Evolutionary conservation across 2,113 vertebrate genomes (phyloP).

Genomic region (Bagarius yarrelli): DNA sequence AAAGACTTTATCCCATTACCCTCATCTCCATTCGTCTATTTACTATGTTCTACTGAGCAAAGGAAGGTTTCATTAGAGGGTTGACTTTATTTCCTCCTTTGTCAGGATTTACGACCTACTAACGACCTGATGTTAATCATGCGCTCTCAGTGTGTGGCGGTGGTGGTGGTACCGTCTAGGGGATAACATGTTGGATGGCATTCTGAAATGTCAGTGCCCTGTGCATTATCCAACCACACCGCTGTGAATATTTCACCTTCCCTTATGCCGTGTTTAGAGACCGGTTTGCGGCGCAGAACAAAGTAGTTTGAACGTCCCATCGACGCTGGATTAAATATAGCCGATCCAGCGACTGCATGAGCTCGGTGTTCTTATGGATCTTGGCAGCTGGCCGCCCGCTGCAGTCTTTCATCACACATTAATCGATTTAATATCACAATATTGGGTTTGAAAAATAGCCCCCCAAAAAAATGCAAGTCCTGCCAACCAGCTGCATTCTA

Average conservation of each 20-base stretch:
- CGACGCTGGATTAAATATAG: constrained; percentile 50
- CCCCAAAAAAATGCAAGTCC: background rate
- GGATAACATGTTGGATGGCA: constrained; percentile 19
- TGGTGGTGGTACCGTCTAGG: background rate
- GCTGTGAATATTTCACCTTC: constrained; percentile 28
- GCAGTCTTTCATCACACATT: background rate
- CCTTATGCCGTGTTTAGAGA: background rate
- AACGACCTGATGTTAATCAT: constrained; percentile 43
- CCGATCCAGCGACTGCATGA: background rate
- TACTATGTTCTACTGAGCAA: background rate
- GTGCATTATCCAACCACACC: background rate
- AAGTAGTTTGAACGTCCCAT: too few relatives aligned
- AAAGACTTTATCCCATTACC: background rate
- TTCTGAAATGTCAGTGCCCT: constrained; percentile 16
- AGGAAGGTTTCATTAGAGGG: background rate
- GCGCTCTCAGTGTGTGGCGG: constrained; percentile 18
- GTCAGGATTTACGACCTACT: constrained; percentile 8
- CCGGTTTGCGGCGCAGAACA: background rate
- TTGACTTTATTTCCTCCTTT: background rate
- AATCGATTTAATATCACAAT: background rate
- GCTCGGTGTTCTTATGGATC: background rate
- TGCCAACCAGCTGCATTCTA: background rate
- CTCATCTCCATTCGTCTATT: background rate
- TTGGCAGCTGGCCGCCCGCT: background rate
- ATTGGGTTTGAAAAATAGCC: background rate